Evolutionary conservation across 2,797 vertebrate genomes (phyloP), one percentile per base, ranked within the genome.

Genomic region (Leucoraja ocellata): DNA sequence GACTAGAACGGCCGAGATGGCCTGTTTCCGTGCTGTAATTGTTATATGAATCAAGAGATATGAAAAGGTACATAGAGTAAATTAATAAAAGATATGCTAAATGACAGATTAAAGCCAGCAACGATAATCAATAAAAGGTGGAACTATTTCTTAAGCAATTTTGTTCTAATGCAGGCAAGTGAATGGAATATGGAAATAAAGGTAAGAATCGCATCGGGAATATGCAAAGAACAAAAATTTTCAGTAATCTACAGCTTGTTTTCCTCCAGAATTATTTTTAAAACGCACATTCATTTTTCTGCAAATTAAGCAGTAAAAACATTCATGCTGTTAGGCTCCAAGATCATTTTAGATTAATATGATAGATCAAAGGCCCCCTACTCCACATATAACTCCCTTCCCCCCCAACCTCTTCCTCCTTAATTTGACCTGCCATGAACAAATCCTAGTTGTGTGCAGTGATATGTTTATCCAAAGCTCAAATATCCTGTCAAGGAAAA

Each of bases 401-500:
- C 46, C 5, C 28, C 84, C 58, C n/a, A 36, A 14, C 9, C 77
- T 2, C 61, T n/a, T 65, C 16, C 84, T 68, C 63, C 61, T 63
- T 88, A 68, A 88, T 36, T 88, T 36, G 61, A 88, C 84, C 61
- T 32, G 63, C n/a, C 61, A 21, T 68, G 84, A 88, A 68, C 63
- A 73, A 76, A 76, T 76, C 71, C 68, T 92, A 92, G 68, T 76
- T 92, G 23, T 92, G 90, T 92, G 90, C 71, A 92, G 58, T 4
- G 65, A 92, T 76, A 92, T 76, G 32, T 92, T 73, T 76, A 92
- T 76, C 39, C 90, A 92, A 92, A 28, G 71, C 73, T 76, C 90
- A 73, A 88, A 88, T 88, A 73, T 91, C 90, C 90, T 74, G 90
- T 92, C 36, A 92, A 74, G 39, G 39, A 76, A 76, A 92, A 92